A percentile compares a stretch with the other conserved stretches of the same genome.
These are phyloP conservation scores for Achatina immaculata DNA, from an alignment of 1,140 invertebrate genomes.

Conservation along the genomic window DNA sequence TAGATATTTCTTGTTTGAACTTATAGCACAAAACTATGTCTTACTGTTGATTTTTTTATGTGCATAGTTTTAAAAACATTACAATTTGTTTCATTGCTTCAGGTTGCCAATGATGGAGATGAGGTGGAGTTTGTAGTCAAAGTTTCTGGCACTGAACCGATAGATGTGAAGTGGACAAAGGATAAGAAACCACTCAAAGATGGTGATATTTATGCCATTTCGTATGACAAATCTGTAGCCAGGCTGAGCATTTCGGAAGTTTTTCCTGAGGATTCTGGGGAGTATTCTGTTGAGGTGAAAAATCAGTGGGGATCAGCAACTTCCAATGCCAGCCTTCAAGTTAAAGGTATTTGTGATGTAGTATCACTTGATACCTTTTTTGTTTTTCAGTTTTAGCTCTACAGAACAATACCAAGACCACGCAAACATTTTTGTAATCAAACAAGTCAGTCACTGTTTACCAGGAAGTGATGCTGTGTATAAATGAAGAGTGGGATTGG, in stretches of 20 bases:
- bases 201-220: constrained; percentile 49
- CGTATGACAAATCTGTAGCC: constrained; percentile 58
- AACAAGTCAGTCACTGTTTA: too few relatives aligned
- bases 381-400: too few relatives aligned
- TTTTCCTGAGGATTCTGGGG: constrained; percentile 92
- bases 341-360: too few relatives aligned
- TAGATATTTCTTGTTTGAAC: too few relatives aligned
- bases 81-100: not conserved
- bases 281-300: constrained; percentile 91
- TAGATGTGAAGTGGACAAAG: constrained; percentile 63
- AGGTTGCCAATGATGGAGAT: constrained; percentile 64
- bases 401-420: too few relatives aligned
- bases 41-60: too few relatives aligned
- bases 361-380: too few relatives aligned
- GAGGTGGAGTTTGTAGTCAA: constrained; percentile 64
- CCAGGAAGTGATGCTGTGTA: too few relatives aligned
- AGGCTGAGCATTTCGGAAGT: constrained; percentile 84
- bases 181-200: constrained; percentile 59
- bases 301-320: constrained; percentile 87
- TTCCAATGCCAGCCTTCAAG: constrained; percentile 58
- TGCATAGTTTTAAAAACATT: too few relatives aligned
- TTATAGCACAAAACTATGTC: too few relatives aligned
- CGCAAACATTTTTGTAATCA: too few relatives aligned
- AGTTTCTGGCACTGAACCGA: constrained; percentile 67
- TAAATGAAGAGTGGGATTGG: too few relatives aligned